Conservation (phyloP, 2,888 invertebrate genomes). For the Serripes groenlandicus region DNA sequence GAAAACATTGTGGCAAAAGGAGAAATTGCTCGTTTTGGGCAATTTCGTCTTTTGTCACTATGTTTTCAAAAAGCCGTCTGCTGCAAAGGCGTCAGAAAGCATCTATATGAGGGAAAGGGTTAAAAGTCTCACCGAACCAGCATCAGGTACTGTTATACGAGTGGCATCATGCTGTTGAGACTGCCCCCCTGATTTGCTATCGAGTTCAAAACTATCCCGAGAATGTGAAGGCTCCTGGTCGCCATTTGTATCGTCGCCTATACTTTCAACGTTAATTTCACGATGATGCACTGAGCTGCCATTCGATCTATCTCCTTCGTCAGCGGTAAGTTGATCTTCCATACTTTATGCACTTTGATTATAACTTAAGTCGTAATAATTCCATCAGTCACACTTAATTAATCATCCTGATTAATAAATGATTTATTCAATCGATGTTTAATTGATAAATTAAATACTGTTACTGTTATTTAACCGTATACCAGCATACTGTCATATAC, state of each 20-base stretch:
- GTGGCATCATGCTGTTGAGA: not conserved
- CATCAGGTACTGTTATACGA: not conserved
- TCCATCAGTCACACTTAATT: too few relatives aligned
- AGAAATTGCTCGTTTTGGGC: too few relatives aligned
- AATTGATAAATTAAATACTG: too few relatives aligned
- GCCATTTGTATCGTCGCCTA: not conserved
- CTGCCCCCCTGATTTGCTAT: not conserved
- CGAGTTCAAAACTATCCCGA: constrained; percentile 3
- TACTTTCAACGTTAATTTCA: not conserved
- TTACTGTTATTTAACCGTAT: too few relatives aligned
- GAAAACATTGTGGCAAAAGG: too few relatives aligned
- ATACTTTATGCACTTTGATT: too few relatives aligned
- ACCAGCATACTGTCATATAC: too few relatives aligned
- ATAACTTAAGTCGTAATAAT: too few relatives aligned
- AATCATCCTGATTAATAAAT: too few relatives aligned
- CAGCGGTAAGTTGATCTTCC: constrained; percentile 3
- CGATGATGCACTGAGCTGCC: not conserved
- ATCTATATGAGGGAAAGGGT: not conserved
- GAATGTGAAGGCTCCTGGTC: not conserved
- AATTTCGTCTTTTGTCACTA: not conserved
- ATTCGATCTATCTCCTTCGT: not conserved
- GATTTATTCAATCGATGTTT: too few relatives aligned
- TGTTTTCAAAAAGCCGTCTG: not conserved
- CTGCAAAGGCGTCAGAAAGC: not conserved
- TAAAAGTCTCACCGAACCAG: not conserved